Evolutionary conservation across 2,888 invertebrate species (phyloP), one percentile per base, ranked within the genome.

Genomic region (Harpagoxenus sublaevis): DNA sequence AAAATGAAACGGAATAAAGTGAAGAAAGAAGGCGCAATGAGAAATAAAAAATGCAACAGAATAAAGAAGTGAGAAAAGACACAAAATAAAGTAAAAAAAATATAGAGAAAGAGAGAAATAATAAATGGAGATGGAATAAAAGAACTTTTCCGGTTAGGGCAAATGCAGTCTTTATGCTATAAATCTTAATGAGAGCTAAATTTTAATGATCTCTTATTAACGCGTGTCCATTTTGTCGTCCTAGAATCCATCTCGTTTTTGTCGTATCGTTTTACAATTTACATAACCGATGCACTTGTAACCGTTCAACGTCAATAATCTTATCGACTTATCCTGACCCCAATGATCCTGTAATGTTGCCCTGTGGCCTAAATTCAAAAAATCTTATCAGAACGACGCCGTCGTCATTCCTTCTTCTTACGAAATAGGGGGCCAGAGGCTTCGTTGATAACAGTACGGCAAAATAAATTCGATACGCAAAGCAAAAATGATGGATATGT

Each of bases 291-390:
- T 88, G 88, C 91, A 91, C 87, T 88, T 86, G 84, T 89, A 87
- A 90, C 85, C 87, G 42, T 78, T 70, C 31, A 78, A 86, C 84
- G 89, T 88, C 87, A 85, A 85, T 91, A 90, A 93, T 92, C 92
- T 94, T 93, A 94, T 94, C 93, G 60, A 12, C 62, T 18, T 66
- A 48, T 28, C 70, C 77, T 88, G 92, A 94, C 94, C 91, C 81
- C 79, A 74, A 73, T 73, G 92, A 92, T 92, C 92, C 89, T 79
- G 82, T 93, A 92, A 81, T 92, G 93, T 93, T 93, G 91, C 89
- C 88, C 55, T 78, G 82, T 86, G 87, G 88, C 86, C 88, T 84
- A 89, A 91, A 91, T 92, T 87, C 73, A 91, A 90, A 92, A 92
- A 91, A 92, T 86, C 68, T 84, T 91, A 90, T 91, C 90, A n/a